Evolutionary conservation across 2,888 invertebrate genomes (phyloP).

Genomic region (Tenthredo livida): DNA sequence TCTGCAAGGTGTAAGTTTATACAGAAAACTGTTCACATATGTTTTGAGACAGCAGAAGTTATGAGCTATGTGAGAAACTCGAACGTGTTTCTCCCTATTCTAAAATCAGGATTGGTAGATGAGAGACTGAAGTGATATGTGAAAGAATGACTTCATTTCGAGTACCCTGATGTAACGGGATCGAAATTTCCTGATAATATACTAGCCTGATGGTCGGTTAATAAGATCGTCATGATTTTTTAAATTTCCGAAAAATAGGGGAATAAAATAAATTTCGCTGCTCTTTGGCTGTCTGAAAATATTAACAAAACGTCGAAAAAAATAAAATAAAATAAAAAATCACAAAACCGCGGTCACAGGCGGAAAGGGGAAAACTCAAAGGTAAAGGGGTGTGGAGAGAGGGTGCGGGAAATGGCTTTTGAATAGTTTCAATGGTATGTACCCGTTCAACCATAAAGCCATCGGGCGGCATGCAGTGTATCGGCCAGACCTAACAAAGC

Average conservation of each 20-base stretch:
- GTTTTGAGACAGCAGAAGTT: too few species aligned
- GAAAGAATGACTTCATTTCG: background rate
- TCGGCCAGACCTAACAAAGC: conserved; percentile 34
- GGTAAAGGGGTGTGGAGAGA: background rate
- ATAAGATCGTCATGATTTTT: background rate
- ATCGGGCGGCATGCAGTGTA: conserved; percentile 8
- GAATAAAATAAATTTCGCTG: background rate
- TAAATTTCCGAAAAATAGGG: background rate
- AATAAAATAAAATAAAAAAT: background rate
- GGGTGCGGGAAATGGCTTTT: conserved; percentile 4
- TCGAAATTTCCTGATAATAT: background rate
- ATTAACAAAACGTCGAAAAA: background rate
- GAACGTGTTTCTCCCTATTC: too few species aligned
- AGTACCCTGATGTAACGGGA: too few species aligned
- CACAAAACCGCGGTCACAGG: background rate
- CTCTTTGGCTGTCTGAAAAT: background rate
- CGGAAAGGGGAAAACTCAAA: background rate
- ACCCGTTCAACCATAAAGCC: conserved; percentile 27
- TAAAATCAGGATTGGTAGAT: too few species aligned
- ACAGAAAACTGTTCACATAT: background rate
- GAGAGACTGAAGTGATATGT: background rate
- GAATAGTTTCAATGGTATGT: conserved; percentile 19
- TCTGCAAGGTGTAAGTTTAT: background rate
- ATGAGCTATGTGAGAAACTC: too few species aligned
- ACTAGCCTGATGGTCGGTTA: background rate